These are phyloP conservation scores for Adoxophyes honmai DNA, from an alignment of 1,140 invertebrate species.

Conservation along the genomic window DNA sequence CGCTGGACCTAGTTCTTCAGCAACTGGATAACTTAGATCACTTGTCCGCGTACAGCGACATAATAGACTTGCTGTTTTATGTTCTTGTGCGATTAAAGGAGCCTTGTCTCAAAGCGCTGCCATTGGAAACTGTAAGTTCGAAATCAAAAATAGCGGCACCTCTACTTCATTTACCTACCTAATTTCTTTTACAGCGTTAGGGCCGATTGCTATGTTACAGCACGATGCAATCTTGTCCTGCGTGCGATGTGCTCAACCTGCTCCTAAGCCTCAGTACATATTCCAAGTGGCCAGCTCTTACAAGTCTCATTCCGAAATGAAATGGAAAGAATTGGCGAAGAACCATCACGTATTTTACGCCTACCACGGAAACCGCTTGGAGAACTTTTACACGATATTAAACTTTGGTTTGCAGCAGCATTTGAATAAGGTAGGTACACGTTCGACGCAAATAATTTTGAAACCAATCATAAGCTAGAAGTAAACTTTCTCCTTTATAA, in stretches of 20 bases:
- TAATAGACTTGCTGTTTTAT: constrained; percentile 80
- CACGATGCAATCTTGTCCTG: constrained; percentile 75
- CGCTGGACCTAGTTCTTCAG: constrained; percentile 75
- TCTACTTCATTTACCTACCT: too few species aligned
- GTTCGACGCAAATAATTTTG: too few species aligned
- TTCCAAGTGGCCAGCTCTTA: constrained; percentile 79
- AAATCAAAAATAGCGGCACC: too few species aligned
- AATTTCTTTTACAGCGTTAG: too few species aligned
- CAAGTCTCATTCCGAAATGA: constrained; percentile 76
- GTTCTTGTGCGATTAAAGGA: constrained; percentile 79
- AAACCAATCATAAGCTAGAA: too few species aligned
- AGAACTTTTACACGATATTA: constrained; percentile 90
- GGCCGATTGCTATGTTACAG: constrained; percentile 70
- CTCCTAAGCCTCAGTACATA: constrained; percentile 80
- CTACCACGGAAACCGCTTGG: constrained; percentile 87
- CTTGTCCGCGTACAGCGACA: constrained; percentile 63
- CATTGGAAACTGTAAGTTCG: constrained; percentile 73
- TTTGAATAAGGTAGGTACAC: constrained; percentile 82
- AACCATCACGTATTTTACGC: constrained; percentile 81
- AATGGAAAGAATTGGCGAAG: constrained; percentile 77
- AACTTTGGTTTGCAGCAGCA: constrained; percentile 87
- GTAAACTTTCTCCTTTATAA: too few species aligned
- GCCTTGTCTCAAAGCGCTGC: constrained; percentile 76
- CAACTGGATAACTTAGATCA: constrained; percentile 75
- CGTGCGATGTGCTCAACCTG: constrained; percentile 67